These are phyloP conservation scores for Percopsis transmontana DNA, from an alignment of 2,113 vertebrate genomes.

Conservation along the genomic window DNA sequence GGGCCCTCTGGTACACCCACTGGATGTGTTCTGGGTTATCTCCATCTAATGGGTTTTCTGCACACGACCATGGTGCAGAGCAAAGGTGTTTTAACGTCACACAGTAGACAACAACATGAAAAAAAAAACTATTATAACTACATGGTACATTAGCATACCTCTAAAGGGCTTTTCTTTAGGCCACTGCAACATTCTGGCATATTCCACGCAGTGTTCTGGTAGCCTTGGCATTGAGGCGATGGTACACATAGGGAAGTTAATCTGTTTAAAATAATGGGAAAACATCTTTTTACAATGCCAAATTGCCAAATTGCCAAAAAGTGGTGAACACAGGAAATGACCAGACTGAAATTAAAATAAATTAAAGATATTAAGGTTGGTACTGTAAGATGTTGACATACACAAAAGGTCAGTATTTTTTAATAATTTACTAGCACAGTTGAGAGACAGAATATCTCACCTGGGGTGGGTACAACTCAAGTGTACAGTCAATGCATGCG, in stretches of 20 bases:
- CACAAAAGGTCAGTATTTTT: neutral
- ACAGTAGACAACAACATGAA: too few relatives aligned
- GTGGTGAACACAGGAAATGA: neutral
- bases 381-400: neutral
- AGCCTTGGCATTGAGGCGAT: slow-evolving; percentile 97
- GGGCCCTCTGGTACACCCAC: slow-evolving; percentile 92
- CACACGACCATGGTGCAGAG: neutral
- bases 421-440: neutral
- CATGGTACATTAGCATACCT: slow-evolving; percentile 75
- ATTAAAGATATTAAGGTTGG: too few relatives aligned
- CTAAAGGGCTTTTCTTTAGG: slow-evolving; percentile 96
- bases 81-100: neutral
- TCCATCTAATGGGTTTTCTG: slow-evolving; percentile 90
- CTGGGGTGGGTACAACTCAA: slow-evolving; percentile 97
- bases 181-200: slow-evolving; percentile 93
- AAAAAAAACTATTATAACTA: too few relatives aligned
- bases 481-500: slow-evolving; percentile 94
- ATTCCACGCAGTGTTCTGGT: slow-evolving; percentile 96
- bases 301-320: neutral
- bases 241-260: slow-evolving; percentile 99
- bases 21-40: slow-evolving; percentile 97
- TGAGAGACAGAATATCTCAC: slow-evolving; percentile 61
- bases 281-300: neutral
- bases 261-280: slow-evolving; percentile 68
- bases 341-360: neutral